Conservation (phyloP, 2,113 vertebrate species). For the Ciconia stormi region DNA sequence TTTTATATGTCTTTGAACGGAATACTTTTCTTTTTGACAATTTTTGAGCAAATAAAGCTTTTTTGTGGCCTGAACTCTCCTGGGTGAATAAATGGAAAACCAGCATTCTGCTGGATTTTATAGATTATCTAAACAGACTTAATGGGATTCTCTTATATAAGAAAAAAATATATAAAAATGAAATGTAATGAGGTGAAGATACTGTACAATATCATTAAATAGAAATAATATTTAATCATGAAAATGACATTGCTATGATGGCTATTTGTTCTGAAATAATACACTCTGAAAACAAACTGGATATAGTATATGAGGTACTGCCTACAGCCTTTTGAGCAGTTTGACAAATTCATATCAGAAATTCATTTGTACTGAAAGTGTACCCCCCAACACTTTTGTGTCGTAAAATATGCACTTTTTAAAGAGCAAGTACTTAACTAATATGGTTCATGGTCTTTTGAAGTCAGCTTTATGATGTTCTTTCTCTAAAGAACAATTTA, state of each 20-base stretch:
- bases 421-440: constrained; percentile 42
- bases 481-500: constrained; percentile 53
- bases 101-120: background rate
- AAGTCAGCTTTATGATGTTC: constrained; percentile 35
- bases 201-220: background rate
- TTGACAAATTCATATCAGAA: background rate
- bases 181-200: background rate
- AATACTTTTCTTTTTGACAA: background rate
- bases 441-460: constrained; percentile 22
- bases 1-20: background rate
- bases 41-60: background rate
- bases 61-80: background rate
- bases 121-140: constrained; percentile 6
- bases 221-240: background rate
- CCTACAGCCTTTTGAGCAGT: background rate
- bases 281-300: background rate
- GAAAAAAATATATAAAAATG: background rate
- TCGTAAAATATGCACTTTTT: constrained; percentile 22
- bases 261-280: constrained; percentile 26
- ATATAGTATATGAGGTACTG: background rate
- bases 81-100: background rate
- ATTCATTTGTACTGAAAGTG: background rate
- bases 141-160: background rate
- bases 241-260: background rate
- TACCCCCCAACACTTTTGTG: background rate